Percentiles rank a stretch among this genome's conserved stretches.
Conservation (phyloP, 2,797 vertebrate species). For the Emydoidea blandingii region DNA sequence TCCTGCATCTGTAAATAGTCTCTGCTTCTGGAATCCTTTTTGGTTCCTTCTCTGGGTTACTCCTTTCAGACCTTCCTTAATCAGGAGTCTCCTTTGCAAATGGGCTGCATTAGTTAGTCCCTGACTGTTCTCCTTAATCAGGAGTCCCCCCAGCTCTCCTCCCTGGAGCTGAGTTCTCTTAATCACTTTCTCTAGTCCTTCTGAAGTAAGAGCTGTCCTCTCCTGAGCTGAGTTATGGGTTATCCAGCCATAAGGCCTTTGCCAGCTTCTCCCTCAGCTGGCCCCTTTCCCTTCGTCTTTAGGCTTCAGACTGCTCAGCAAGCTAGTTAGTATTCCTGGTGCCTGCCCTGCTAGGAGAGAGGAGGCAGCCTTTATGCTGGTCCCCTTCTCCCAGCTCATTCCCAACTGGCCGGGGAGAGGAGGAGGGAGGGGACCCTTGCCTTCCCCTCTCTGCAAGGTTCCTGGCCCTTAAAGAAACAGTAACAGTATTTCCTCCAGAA, state of each 20-base stretch:
- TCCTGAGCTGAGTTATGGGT: neutral
- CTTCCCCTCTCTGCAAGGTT: neutral
- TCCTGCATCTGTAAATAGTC: neutral
- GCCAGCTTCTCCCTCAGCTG: neutral
- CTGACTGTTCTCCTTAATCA: neutral
- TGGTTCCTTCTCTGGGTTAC: neutral
- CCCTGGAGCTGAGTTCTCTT: neutral
- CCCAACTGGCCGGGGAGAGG: neutral
- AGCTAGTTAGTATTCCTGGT: neutral
- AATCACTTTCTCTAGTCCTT: neutral
- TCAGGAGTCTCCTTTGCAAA: neutral
- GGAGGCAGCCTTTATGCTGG: neutral
- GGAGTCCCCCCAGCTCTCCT: neutral
- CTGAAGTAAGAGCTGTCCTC: no score
- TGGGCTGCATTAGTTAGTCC: neutral
- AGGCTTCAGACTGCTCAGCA: neutral
- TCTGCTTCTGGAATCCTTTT: neutral
- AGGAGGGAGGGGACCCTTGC: neutral
- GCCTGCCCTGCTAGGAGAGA: neutral
- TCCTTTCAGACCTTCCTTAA: neutral
- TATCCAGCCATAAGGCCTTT: neutral
- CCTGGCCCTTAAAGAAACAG: neutral
- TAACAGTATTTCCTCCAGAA: neutral
- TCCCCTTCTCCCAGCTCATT: neutral
- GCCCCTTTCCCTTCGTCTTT: neutral